Evolutionary conservation across 35 echinoderm and acorn worm genomes (phyloP).

Genomic region (Apostichopus parvimensis): DNA sequence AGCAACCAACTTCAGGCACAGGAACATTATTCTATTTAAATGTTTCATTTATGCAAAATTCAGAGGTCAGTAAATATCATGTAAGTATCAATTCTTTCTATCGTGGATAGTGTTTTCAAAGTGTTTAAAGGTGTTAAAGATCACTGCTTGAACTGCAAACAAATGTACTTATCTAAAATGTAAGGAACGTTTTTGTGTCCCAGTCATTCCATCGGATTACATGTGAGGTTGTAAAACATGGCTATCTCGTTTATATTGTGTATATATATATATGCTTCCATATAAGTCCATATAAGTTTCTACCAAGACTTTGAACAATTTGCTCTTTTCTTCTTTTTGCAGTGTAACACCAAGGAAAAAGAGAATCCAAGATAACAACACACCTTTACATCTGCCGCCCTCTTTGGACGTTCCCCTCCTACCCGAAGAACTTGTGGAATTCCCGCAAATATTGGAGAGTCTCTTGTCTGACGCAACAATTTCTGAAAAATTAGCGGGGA

Average conservation of each 20-base stretch:
- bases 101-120: no score
- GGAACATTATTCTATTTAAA: no score
- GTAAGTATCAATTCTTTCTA: no score
- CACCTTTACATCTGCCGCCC: neutral
- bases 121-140: no score
- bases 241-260: neutral
- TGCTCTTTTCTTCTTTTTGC: neutral
- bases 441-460: constrained; percentile 65
- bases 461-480: constrained; percentile 59
- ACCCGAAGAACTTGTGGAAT: constrained; percentile 55
- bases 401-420: neutral
- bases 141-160: no score
- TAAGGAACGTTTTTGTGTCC: neutral
- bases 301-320: no score
- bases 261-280: no score
- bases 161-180: no score
- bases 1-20: no score
- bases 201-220: neutral
- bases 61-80: no score
- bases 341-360: constrained; percentile 51
- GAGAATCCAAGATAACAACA: constrained; percentile 19
- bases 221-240: neutral
- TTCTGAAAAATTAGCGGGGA: constrained; percentile 69
- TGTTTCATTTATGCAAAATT: no score
- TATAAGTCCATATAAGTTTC: no score